Evolutionary conservation across 2,888 invertebrate species (phyloP).

Genomic region (Orchesellides sinensis): DNA sequence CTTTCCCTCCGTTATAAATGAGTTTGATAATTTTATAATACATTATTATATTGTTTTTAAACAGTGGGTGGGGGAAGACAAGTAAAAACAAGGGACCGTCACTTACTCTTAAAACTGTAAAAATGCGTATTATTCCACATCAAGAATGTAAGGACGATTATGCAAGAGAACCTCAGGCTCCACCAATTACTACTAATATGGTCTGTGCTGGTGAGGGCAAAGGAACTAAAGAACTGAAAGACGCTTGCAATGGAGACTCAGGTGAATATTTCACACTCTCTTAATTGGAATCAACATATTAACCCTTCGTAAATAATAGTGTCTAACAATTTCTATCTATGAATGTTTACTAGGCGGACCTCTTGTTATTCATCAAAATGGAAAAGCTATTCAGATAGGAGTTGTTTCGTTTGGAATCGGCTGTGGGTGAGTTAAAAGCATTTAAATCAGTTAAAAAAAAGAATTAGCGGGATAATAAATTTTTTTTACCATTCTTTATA

Average conservation of each 20-base stretch:
- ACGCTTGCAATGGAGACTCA: slow-evolving; percentile 89
- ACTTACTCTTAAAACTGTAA: slow-evolving; percentile 31
- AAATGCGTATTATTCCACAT: slow-evolving; percentile 52
- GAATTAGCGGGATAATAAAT: too few species aligned
- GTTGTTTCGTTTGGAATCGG: slow-evolving; percentile 5
- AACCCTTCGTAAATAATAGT: too few species aligned
- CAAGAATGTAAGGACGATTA: slow-evolving; percentile 43
- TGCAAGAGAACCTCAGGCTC: slow-evolving; percentile 40
- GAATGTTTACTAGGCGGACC: slow-evolving; percentile 34
- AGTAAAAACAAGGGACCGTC: slow-evolving; percentile 76
- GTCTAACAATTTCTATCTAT: too few species aligned
- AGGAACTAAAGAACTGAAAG: slow-evolving; percentile 80
- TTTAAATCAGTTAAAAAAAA: too few species aligned
- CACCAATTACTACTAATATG: slow-evolving; percentile 78
- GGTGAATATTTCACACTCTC: neutral
- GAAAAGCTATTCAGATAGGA: slow-evolving; percentile 44
- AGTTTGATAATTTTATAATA: too few species aligned
- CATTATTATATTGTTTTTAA: too few species aligned
- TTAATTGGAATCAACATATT: too few species aligned
- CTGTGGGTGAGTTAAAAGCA: too few species aligned
- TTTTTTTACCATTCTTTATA: neutral
- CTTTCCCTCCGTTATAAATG: too few species aligned
- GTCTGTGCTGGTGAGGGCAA: slow-evolving; percentile 86
- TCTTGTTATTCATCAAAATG: neutral
- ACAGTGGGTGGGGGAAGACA: slow-evolving; percentile 91